phyloP scores from a whole-genome alignment of 2,888 invertebrate genomes.

The Tiliacea citrago region DNA sequence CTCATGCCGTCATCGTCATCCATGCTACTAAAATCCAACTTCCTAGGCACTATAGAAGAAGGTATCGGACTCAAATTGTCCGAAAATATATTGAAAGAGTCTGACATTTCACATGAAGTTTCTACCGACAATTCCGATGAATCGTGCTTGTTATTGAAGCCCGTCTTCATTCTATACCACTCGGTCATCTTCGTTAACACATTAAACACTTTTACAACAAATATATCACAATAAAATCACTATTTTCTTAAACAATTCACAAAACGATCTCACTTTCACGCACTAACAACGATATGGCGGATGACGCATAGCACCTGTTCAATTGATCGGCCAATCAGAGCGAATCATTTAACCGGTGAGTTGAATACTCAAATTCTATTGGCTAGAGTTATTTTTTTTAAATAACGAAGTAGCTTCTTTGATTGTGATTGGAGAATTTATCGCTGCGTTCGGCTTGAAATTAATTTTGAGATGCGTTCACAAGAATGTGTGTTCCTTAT shows the following conservation, averaged over 20 bases:
- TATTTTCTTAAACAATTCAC: slow-evolving; percentile 75
- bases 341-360: slow-evolving; percentile 82
- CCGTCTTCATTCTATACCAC: slow-evolving; percentile 87
- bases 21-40: slow-evolving; percentile 89
- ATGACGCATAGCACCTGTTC: slow-evolving; percentile 90
- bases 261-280: slow-evolving; percentile 85
- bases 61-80: slow-evolving; percentile 91
- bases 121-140: slow-evolving; percentile 91
- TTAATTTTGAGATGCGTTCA: slow-evolving; percentile 36
- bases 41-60: slow-evolving; percentile 90
- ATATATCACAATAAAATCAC: slow-evolving; percentile 76
- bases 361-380: slow-evolving; percentile 80
- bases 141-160: slow-evolving; percentile 81
- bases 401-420: slow-evolving; percentile 68
- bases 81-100: slow-evolving; percentile 91
- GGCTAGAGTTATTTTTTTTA: slow-evolving; percentile 78
- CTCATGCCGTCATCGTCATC: slow-evolving; percentile 87
- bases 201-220: slow-evolving; percentile 78
- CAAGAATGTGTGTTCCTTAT: not conserved
- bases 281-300: slow-evolving; percentile 87
- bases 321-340: slow-evolving; percentile 80
- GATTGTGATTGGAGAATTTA: slow-evolving; percentile 65
- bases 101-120: slow-evolving; percentile 92
- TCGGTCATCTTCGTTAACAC: slow-evolving; percentile 84
- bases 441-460: slow-evolving; percentile 68